Percentiles rank a stretch among this genome's conserved stretches.
These are phyloP conservation scores for Falco columbarius DNA, from an alignment of 2,797 vertebrate genomes.

Conservation along the genomic window DNA sequence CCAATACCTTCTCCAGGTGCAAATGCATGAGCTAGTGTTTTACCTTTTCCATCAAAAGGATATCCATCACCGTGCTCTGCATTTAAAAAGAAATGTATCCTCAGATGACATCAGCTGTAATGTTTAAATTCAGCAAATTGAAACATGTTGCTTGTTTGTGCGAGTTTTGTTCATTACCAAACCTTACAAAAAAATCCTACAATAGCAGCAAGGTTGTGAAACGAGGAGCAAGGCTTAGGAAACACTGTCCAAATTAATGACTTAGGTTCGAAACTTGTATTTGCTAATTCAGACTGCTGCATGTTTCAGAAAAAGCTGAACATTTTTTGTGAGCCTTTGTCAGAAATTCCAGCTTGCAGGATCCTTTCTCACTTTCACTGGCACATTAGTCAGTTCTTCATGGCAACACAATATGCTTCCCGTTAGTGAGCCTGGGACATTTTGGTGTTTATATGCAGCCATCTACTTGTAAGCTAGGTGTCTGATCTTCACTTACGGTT, in stretches of 20 bases:
- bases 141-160: neutral
- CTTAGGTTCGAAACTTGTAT: neutral
- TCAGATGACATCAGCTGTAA: neutral
- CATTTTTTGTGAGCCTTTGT: neutral
- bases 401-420: neutral
- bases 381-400: neutral
- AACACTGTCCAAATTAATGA: neutral
- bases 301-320: neutral
- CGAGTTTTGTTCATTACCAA: neutral
- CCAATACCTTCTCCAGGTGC: conserved; percentile 76
- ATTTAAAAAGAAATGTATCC: conserved; percentile 11
- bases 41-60: conserved; percentile 85
- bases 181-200: neutral
- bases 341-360: neutral
- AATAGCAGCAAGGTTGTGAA: neutral
- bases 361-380: neutral
- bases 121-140: neutral
- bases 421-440: neutral
- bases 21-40: conserved; percentile 86
- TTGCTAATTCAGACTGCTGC: neutral
- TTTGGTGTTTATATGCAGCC: neutral
- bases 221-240: neutral
- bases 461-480: neutral
- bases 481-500: neutral
- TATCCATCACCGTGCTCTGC: conserved; percentile 84